Percentiles rank a stretch among this genome's conserved stretches.
These are phyloP conservation scores for Nematostella vectensis DNA, from an alignment of 92 coral and sea anemone genomes.

Conservation along the genomic window DNA sequence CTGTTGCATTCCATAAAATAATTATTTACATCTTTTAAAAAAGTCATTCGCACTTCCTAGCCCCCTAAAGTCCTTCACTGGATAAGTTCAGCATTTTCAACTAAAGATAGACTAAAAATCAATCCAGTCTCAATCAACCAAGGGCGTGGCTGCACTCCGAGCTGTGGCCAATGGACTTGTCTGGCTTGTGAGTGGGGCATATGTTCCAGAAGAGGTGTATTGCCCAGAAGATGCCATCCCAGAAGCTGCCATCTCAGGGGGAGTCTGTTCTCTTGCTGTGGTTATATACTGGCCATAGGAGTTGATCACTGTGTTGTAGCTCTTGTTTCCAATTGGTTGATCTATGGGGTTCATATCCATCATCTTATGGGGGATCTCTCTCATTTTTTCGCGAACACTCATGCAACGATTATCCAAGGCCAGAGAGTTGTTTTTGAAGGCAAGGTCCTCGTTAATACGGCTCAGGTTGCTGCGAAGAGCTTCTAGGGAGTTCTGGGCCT, in stretches of 20 bases:
- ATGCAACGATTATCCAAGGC: conserved; percentile 93
- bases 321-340: conserved; percentile 27
- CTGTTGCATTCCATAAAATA: too few species aligned
- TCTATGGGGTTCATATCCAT: conserved; percentile 33
- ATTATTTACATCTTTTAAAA: too few species aligned
- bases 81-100: background rate
- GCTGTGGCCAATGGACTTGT: background rate
- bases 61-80: too few species aligned
- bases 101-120: background rate
- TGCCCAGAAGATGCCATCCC: conserved; percentile 10
- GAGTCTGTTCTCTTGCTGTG: conserved; percentile 12
- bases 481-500: conserved; percentile 82
- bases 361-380: conserved; percentile 94
- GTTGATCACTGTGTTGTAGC: conserved; percentile 13
- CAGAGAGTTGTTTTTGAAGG: conserved; percentile 82
- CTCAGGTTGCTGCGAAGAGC: conserved; percentile 80
- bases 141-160: background rate
- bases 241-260: conserved; percentile 7
- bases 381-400: conserved; percentile 82
- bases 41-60: too few species aligned
- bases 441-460: conserved; percentile 85
- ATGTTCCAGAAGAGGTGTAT: conserved; percentile 1
- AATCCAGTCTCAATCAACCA: background rate
- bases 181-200: background rate
- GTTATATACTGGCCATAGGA: conserved; percentile 30